phyloP scores from a whole-genome alignment of 2,113 vertebrate genomes.

The Epinephelus fuscoguttatus region DNA sequence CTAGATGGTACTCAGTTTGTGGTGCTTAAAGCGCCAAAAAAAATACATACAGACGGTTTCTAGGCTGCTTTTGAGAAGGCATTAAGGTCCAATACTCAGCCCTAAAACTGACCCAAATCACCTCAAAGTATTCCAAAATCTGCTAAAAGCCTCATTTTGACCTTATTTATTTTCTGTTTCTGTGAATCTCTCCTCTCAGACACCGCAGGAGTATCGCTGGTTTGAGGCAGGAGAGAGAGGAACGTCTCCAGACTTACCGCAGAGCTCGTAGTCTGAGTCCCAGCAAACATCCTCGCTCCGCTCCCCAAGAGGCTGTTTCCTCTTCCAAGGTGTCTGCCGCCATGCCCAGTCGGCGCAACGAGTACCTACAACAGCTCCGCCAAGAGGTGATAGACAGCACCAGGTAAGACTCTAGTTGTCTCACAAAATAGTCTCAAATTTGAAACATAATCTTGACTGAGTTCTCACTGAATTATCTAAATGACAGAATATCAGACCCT shows the following conservation, averaged over 20 bases:
- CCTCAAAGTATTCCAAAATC: neutral
- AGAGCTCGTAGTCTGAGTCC: conserved; percentile 91
- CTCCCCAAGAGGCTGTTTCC: conserved; percentile 53
- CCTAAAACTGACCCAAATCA: neutral
- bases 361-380: conserved; percentile 88
- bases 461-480: neutral
- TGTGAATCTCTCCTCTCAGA: conserved; percentile 71
- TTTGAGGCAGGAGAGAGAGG: conserved; percentile 86
- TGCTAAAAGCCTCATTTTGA: neutral
- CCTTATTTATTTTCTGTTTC: neutral
- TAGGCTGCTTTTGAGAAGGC: neutral
- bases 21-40: too few species aligned
- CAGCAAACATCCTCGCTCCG: conserved; percentile 81
- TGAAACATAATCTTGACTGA: neutral
- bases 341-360: conserved; percentile 84
- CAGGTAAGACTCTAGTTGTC: conserved; percentile 78
- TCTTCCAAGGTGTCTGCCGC: conserved; percentile 73
- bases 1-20: too few species aligned
- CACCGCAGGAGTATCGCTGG: conserved; percentile 88
- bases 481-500: conserved; percentile 82
- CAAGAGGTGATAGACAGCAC: conserved; percentile 88
- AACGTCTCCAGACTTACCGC: conserved; percentile 83
- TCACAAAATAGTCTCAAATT: neutral
- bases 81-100: neutral
- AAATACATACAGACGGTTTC: too few species aligned